Evolutionary conservation across 2,888 invertebrate genomes (phyloP), one percentile per base, ranked within the genome.

Genomic region (Cacoxenus indagator): DNA sequence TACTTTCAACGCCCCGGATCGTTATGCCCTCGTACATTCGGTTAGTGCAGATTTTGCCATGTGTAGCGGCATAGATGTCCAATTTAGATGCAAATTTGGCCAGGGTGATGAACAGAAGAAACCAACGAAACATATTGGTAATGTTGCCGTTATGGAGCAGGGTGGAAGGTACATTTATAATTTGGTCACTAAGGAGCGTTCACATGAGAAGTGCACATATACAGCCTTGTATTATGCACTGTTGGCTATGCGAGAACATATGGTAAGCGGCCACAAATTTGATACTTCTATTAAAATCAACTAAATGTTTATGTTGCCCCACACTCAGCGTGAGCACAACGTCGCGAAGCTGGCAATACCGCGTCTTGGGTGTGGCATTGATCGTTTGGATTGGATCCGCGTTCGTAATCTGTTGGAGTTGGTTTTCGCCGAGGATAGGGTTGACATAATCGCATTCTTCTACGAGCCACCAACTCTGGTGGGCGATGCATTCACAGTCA

Each of bases 281-380:
- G 8, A 5, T 37, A 1, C 37, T 4, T 51, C 3, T 43, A 2
- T 43, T 43, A 43, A 1, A 5, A 22, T 22, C 37, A 14, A 2
- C 37, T 11, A 37, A 11, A 37, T 37, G 14, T 14, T 11, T 37
- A 37, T 37, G 14, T 46, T 22, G 26, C 14, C 29, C 62, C 51
- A 19, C n/a, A 67, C 67, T 5, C 9, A 85, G 85, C 81, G 86
- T 51, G 78, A 89, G 71, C 85, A 91, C 73, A 82, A 87, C 31
- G 90, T 92, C 0, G 87, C 81, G 51, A 88, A 90, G 61, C 73
- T 93, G 70, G 91, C 92, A 1, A 91, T 93, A 84, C 93, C 93
- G 0, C 85, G 89, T 65, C 90, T 93, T 73, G 93, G 92, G 3
- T 92, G 92, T 81, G 93, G 93, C 48, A 88, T 93, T 51, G 93